Conservation (phyloP, 2,888 invertebrate genomes). For the Cistogaster globosa region DNA sequence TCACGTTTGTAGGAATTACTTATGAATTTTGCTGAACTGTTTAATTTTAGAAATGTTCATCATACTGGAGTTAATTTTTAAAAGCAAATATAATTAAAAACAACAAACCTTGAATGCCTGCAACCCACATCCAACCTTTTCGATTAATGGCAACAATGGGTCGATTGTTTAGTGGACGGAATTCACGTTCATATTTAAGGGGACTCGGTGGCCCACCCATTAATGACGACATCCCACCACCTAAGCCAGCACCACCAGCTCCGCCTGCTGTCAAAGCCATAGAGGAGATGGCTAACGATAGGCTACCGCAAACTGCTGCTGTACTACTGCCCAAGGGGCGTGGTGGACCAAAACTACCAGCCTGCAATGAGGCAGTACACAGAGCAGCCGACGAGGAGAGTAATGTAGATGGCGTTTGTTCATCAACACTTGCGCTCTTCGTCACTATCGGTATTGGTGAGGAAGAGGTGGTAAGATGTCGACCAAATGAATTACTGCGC, state of each 20-base stretch:
- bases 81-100: background rate
- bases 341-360: constrained; percentile 74
- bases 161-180: constrained; percentile 85
- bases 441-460: constrained; percentile 83
- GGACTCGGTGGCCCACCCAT: constrained; percentile 80
- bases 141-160: constrained; percentile 87
- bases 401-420: constrained; percentile 78
- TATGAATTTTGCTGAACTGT: too few relatives aligned
- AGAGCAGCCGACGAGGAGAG: constrained; percentile 74
- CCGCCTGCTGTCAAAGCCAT: constrained; percentile 75
- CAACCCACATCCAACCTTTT: constrained; percentile 93
- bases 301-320: constrained; percentile 80
- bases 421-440: constrained; percentile 83
- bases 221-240: constrained; percentile 63
- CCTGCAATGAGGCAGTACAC: constrained; percentile 73
- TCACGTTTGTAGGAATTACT: too few relatives aligned
- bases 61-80: too few relatives aligned
- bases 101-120: constrained; percentile 87
- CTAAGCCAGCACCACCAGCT: constrained; percentile 70
- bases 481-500: constrained; percentile 82
- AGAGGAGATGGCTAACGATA: constrained; percentile 81
- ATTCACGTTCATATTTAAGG: constrained; percentile 85
- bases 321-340: constrained; percentile 79
- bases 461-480: constrained; percentile 80
- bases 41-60: too few relatives aligned